Percentiles rank a stretch among this genome's conserved stretches.
These are phyloP conservation scores for Henricia sp. DNA, from an alignment of 53 echinoderm and acorn worm genomes.

Conservation along the genomic window DNA sequence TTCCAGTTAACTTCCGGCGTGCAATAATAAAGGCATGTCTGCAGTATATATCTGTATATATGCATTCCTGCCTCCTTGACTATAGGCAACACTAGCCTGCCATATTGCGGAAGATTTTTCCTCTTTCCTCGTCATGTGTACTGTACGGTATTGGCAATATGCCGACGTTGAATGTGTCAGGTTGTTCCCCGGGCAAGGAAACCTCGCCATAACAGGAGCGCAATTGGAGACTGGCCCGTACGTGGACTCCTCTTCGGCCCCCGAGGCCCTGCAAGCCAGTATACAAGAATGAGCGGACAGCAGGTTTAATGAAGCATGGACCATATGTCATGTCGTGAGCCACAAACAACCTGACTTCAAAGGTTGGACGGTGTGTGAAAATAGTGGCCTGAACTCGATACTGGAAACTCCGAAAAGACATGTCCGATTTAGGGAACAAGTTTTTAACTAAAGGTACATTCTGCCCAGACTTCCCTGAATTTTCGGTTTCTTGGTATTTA, in stretches of 20 bases:
- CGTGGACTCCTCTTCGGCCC: neutral
- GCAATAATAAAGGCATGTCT: neutral
- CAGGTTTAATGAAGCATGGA: constrained; percentile 35
- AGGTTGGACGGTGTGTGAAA: neutral
- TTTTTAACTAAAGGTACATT: no score
- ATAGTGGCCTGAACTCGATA: no score
- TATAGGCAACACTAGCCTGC: no score
- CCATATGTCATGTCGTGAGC: constrained; percentile 20
- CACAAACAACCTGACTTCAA: constrained; percentile 40
- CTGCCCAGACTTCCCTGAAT: no score
- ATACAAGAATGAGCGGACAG: constrained; percentile 9
- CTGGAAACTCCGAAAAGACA: no score
- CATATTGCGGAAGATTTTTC: neutral
- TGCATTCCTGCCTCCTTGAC: no score
- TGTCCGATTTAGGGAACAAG: no score
- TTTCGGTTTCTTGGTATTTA: no score
- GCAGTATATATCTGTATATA: neutral
- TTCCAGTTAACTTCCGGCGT: neutral
- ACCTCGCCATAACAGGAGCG: constrained; percentile 9
- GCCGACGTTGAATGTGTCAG: neutral
- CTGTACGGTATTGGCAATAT: neutral
- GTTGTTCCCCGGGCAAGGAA: neutral
- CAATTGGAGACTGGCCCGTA: neutral
- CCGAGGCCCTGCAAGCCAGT: no score
- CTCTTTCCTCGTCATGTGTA: neutral